Evolutionary conservation across 2,888 invertebrate genomes (phyloP), one percentile per base, ranked within the genome.

Genomic region (Drosophila trichaetosa): DNA sequence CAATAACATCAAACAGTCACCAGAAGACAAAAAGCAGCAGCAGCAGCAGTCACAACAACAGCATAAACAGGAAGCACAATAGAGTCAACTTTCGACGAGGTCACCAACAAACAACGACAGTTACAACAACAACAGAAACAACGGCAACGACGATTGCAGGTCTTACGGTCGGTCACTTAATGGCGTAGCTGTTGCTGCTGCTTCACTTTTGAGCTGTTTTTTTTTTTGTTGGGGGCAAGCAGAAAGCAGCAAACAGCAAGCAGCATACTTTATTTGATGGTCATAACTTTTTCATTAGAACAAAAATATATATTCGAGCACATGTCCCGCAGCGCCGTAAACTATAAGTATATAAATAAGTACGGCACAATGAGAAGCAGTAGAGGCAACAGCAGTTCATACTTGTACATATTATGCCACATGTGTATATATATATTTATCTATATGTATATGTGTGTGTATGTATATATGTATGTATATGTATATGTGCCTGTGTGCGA

Each of bases 261-360:
- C 89, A 89, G 87, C 82, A 86, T 86, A 87, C 89, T 86, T 86
- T 86, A 87, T 89, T 87, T 89, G 87, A 87, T 87, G 88, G 89
- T 81, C 87, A 87, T 87, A 87, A 87, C 87, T 87, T 87, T 87
- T 87, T 87, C 87, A 87, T 87, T 87, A 87, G 87, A 87, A 89
- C 89, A 89, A 89, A 89, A 89, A 87, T 87, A 89, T 87, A 89
- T 89, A 82, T 80, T 69, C 79, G 81, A 85, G 89, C 75, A 87
- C 80, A 87, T 87, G 89, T 87, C 89, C 87, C 89, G 89, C 89
- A 82, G 87, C 85, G 87, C 86, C 82, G 82, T 89, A 87, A 89
- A 87, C 89, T 85, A 85, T 89, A 83, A 85, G 85, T 85, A 85
- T 89, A 85, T 85, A 85, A 85, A 85, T 83, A 85, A 88, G 89